A percentile compares a stretch with the other conserved stretches of the same genome.
phyloP scores from a whole-genome alignment of 64 coral and sea anemone genomes.

The Montipora foliosa region DNA sequence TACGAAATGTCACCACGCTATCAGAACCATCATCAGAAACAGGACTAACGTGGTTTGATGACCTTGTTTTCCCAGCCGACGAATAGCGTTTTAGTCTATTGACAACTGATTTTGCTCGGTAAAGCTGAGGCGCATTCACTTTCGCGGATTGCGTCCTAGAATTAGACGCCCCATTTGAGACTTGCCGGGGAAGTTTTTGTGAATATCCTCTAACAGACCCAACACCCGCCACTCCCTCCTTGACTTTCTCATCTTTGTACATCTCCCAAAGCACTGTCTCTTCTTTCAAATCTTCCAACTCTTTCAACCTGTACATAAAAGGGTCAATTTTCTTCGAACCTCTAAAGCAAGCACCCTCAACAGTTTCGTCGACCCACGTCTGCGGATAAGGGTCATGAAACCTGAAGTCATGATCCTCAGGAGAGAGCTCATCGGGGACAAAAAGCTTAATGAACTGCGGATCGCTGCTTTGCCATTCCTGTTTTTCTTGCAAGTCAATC shows the following conservation, averaged over 20 bases:
- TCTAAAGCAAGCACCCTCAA: constrained; percentile 77
- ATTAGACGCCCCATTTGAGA: constrained; percentile 10
- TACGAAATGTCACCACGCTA: constrained; percentile 82
- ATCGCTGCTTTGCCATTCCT: constrained; percentile 74
- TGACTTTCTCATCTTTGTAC: constrained; percentile 73
- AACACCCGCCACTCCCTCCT: background rate
- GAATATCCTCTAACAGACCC: constrained; percentile 3
- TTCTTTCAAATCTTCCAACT: constrained; percentile 78
- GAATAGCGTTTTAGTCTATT: constrained; percentile 70
- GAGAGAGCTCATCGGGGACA: constrained; percentile 25
- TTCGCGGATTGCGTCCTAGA: constrained; percentile 41
- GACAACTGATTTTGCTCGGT: constrained; percentile 66
- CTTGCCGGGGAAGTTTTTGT: constrained; percentile 21
- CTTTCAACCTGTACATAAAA: constrained; percentile 89
- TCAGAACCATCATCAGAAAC: constrained; percentile 64
- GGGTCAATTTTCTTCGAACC: constrained; percentile 82
- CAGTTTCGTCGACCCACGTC: constrained; percentile 87
- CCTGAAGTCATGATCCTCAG: constrained; percentile 40
- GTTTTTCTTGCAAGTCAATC: constrained; percentile 67
- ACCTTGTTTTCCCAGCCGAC: constrained; percentile 60
- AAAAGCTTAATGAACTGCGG: constrained; percentile 79
- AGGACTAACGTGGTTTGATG: constrained; percentile 16
- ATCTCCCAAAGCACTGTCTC: constrained; percentile 83
- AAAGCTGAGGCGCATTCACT: constrained; percentile 10
- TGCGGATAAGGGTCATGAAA: constrained; percentile 92